Percentiles rank a stretch among this genome's conserved stretches.
Evolutionary conservation across 2,113 vertebrate species (phyloP).

Genomic region (Eurystomus gularis): DNA sequence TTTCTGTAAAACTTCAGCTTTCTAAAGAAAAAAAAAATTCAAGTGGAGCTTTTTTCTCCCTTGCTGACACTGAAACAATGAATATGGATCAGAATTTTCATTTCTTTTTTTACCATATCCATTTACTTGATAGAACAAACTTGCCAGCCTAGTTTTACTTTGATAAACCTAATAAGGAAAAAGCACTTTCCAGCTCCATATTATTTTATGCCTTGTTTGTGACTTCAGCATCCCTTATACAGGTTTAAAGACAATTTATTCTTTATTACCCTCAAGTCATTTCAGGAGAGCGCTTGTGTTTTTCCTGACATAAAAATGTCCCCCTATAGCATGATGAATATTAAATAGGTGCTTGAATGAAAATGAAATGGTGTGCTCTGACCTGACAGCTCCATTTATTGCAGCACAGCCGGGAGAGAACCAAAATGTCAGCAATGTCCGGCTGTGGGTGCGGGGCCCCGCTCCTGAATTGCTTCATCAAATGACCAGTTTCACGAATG

Average conservation of each 20-base stretch:
- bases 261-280: conserved; percentile 68
- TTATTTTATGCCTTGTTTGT: conserved; percentile 73
- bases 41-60: neutral
- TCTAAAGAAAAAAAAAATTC: neutral
- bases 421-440: neutral
- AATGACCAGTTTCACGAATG: neutral
- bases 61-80: conserved; percentile 45
- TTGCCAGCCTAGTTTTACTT: conserved; percentile 74
- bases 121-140: conserved; percentile 67
- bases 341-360: conserved; percentile 56
- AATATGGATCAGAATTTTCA: conserved; percentile 76
- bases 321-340: conserved; percentile 61
- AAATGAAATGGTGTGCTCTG: conserved; percentile 10
- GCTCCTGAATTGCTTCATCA: neutral
- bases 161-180: conserved; percentile 63
- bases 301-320: conserved; percentile 63
- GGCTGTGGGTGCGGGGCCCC: neutral
- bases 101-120: conserved; percentile 61
- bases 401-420: neutral
- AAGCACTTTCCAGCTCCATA: conserved; percentile 60
- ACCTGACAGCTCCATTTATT: neutral
- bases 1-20: neutral
- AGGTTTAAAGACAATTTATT: conserved; percentile 76
- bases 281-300: conserved; percentile 65
- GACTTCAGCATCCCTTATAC: conserved; percentile 49